Evolutionary conservation across 2,797 vertebrate species (phyloP).

Genomic region (Nannoperca australis): DNA sequence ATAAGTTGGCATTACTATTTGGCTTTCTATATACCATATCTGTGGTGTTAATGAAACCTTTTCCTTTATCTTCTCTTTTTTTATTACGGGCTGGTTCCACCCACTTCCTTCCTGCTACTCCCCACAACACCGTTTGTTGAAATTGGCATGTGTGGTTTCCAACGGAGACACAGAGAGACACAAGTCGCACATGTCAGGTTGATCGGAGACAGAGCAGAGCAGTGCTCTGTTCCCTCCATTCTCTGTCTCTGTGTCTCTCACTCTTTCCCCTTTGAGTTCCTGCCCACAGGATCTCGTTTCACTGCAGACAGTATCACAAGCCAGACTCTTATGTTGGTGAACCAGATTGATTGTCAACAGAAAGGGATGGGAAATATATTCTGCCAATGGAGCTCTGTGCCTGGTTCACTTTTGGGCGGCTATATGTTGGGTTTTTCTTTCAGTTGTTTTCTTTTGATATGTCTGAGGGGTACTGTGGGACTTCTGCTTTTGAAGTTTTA

Average conservation of each 20-base stretch:
- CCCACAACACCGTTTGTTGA: conserved; percentile 56
- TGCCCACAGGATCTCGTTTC: conserved; percentile 76
- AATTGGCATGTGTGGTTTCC: conserved; percentile 60
- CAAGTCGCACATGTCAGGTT: conserved; percentile 71
- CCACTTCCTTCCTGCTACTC: conserved; percentile 63
- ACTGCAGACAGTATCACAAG: conserved; percentile 71
- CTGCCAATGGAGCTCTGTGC: conserved; percentile 45
- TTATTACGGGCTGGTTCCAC: conserved; percentile 13
- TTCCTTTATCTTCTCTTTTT: conserved; percentile 16
- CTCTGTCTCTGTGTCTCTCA: conserved; percentile 41
- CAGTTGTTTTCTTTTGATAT: background rate
- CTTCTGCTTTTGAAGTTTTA: too few species aligned
- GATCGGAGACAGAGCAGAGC: conserved; percentile 72
- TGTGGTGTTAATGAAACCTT: conserved; percentile 27
- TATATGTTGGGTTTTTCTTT: conserved; percentile 32
- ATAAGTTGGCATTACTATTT: conserved; percentile 2
- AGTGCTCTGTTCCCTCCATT: conserved; percentile 31
- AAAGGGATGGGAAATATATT: conserved; percentile 64
- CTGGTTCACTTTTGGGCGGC: conserved; percentile 51
- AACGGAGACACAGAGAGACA: conserved; percentile 56
- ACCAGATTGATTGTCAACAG: conserved; percentile 75
- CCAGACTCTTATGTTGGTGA: conserved; percentile 70
- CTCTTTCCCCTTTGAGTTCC: conserved; percentile 64
- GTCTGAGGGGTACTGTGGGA: too few species aligned
- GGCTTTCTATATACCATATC: conserved; percentile 1